Evolutionary conservation across 2,113 vertebrate species (phyloP).

Genomic region (Phaetusa simplex): DNA sequence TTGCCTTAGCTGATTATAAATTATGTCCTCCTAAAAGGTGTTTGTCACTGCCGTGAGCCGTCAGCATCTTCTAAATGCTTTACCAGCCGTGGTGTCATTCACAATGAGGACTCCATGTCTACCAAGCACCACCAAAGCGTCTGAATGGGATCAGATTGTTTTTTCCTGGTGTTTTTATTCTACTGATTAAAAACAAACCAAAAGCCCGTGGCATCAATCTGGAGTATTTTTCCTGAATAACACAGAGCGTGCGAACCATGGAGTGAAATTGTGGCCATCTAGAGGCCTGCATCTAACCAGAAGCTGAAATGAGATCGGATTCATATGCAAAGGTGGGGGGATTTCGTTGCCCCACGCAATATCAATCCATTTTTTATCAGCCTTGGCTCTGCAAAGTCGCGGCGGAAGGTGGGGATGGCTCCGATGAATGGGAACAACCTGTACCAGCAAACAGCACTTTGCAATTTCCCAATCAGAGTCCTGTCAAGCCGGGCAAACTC

Average conservation of each 20-base stretch:
- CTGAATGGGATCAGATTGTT: not conserved
- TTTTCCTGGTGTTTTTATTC: not conserved
- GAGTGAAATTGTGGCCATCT: not conserved
- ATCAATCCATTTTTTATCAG: accelerated
- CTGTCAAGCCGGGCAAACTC: not conserved
- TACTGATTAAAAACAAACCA: not conserved
- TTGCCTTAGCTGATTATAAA: conserved; percentile 62
- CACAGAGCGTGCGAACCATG: not conserved
- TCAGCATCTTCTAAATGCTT: conserved; percentile 39
- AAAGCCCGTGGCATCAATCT: not conserved
- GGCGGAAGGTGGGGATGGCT: not conserved
- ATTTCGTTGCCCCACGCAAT: not conserved
- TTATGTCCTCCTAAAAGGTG: conserved; percentile 19
- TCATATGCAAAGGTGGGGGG: not conserved
- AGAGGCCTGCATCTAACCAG: not conserved
- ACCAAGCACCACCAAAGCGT: not conserved
- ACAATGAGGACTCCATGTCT: not conserved
- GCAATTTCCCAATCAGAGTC: not conserved
- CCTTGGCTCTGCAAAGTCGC: not conserved
- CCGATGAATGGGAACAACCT: not conserved
- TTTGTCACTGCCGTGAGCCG: not conserved
- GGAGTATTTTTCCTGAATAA: not conserved
- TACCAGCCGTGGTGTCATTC: not conserved
- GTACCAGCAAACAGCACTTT: not conserved
- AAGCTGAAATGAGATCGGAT: not conserved